Conservation (phyloP, 2,113 vertebrate species). For the Pomatorhinus ruficollis region DNA sequence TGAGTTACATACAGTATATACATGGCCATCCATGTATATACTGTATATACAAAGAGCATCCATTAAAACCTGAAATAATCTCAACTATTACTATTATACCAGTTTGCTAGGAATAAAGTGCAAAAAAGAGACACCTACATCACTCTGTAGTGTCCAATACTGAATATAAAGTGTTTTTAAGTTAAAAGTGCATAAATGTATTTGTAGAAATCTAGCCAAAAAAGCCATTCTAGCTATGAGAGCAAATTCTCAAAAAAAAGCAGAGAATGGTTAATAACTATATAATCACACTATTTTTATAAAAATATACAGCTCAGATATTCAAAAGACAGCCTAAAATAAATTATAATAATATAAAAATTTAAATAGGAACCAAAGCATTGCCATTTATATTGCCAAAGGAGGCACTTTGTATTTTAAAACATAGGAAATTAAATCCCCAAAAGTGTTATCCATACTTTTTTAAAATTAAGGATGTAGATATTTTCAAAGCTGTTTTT, state of each 20-base stretch:
- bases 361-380: slow-evolving; percentile 75
- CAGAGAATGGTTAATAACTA: slow-evolving; percentile 40
- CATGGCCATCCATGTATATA: too few species aligned
- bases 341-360: slow-evolving; percentile 57
- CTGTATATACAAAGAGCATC: slow-evolving; percentile 11
- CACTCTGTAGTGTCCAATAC: slow-evolving; percentile 37
- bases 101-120: background rate
- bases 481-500: slow-evolving; percentile 73
- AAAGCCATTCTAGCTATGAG: slow-evolving; percentile 47
- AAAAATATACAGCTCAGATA: slow-evolving; percentile 50
- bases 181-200: background rate
- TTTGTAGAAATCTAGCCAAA: slow-evolving; percentile 49
- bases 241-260: slow-evolving; percentile 37
- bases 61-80: slow-evolving; percentile 9
- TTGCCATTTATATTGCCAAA: slow-evolving; percentile 77
- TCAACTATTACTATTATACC: slow-evolving; percentile 12
- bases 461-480: slow-evolving; percentile 72
- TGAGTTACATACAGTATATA: background rate
- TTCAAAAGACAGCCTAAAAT: slow-evolving; percentile 65
- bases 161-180: background rate
- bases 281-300: slow-evolving; percentile 56
- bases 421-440: slow-evolving; percentile 64
- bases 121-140: slow-evolving; percentile 42
- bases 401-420: slow-evolving; percentile 73
- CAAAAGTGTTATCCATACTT: slow-evolving; percentile 61